Percentiles rank a stretch among this genome's conserved stretches.
Evolutionary conservation across 2,797 vertebrate genomes (phyloP).

Genomic region (Anniella stebbinsi): DNA sequence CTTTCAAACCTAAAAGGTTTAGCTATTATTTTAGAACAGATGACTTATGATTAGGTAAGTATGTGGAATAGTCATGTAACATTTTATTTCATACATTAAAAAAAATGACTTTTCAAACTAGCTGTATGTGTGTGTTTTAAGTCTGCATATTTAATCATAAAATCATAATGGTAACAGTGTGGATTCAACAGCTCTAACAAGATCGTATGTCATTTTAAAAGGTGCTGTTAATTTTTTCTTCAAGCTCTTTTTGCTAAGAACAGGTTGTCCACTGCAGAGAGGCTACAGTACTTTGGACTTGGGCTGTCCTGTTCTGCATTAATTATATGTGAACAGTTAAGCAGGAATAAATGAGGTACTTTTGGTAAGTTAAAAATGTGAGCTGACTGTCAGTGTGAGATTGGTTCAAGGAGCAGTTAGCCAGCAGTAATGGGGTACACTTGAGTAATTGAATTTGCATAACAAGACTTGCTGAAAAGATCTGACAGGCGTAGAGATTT

Average conservation of each 20-base stretch:
- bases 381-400: conserved; percentile 85
- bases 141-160: conserved; percentile 64
- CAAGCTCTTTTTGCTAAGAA: conserved; percentile 74
- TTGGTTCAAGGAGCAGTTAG: conserved; percentile 83
- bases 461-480: conserved; percentile 84
- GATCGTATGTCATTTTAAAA: conserved; percentile 72
- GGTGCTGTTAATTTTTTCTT: conserved; percentile 74
- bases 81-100: conserved; percentile 53
- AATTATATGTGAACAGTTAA: conserved; percentile 83
- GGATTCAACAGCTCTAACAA: conserved; percentile 62
- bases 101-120: conserved; percentile 45
- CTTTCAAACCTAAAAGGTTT: conserved; percentile 43
- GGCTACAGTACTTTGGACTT: conserved; percentile 81
- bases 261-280: conserved; percentile 78
- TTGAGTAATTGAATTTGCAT: conserved; percentile 92
- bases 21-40: conserved; percentile 34
- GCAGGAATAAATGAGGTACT: conserved; percentile 86
- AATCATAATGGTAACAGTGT: conserved; percentile 54
- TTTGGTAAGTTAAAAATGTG: conserved; percentile 81
- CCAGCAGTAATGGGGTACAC: conserved; percentile 87
- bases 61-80: conserved; percentile 17
- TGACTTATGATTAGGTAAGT: conserved; percentile 20
- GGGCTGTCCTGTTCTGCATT: conserved; percentile 77
- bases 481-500: conserved; percentile 87
- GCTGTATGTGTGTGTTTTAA: conserved; percentile 53